These are phyloP conservation scores for Seriola aureovittata DNA, from an alignment of 2,113 vertebrate species.

Conservation along the genomic window DNA sequence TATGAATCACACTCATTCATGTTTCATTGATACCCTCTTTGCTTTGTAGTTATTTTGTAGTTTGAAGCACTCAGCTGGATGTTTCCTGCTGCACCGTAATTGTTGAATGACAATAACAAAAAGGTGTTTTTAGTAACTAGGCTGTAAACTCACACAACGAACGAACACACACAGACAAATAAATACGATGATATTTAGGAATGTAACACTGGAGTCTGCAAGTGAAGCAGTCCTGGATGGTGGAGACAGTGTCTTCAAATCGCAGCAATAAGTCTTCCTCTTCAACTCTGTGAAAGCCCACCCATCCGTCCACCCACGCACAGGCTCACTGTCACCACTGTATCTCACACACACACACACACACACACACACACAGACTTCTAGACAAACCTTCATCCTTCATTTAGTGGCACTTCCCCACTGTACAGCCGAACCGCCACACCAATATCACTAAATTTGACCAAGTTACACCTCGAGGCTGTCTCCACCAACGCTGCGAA, in stretches of 20 bases:
- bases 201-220: slow-evolving; percentile 14
- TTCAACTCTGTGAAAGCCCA: slow-evolving; percentile 48
- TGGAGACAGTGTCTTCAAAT: slow-evolving; percentile 27
- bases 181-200: slow-evolving; percentile 27
- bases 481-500: background rate
- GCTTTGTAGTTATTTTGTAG: background rate
- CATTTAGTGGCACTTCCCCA: slow-evolving; percentile 57
- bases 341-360: slow-evolving; percentile 14
- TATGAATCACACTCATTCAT: background rate
- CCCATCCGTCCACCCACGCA: slow-evolving; percentile 52
- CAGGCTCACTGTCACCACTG: slow-evolving; percentile 31
- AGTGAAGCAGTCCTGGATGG: slow-evolving; percentile 14
- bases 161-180: background rate
- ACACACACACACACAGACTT: slow-evolving; percentile 11
- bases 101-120: slow-evolving; percentile 7
- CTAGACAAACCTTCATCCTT: slow-evolving; percentile 67
- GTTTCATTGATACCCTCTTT: background rate
- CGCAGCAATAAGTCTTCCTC: slow-evolving; percentile 45
- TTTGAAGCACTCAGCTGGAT: background rate
- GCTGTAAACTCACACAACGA: background rate
- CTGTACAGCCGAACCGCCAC: slow-evolving; percentile 27
- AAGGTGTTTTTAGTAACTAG: background rate
- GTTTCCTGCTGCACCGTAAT: background rate
- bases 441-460: slow-evolving; percentile 34
- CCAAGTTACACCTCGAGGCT: slow-evolving; percentile 11